Percentiles rank a stretch among this genome's conserved stretches.
Evolutionary conservation across 2,113 vertebrate species (phyloP).

Genomic region (Corydoras sp.): DNA sequence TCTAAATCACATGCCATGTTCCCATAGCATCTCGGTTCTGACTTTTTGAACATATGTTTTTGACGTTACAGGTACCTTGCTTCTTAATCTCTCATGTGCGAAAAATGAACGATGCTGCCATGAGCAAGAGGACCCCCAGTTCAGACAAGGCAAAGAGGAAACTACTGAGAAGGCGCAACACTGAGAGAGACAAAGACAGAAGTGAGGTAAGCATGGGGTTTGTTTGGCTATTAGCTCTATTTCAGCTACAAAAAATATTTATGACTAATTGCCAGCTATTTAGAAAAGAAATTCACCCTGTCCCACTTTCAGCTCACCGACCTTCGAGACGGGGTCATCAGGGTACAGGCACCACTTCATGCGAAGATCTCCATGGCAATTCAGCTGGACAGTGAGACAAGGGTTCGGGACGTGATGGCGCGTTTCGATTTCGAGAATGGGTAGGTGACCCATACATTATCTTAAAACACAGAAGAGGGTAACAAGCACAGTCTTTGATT

Average conservation of each 20-base stretch:
- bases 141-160: conserved; percentile 71
- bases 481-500: too few species aligned
- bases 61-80: conserved; percentile 72
- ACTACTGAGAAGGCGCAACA: conserved; percentile 74
- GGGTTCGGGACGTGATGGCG: conserved; percentile 80
- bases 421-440: conserved; percentile 82
- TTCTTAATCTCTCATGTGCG: conserved; percentile 88
- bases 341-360: conserved; percentile 87
- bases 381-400: conserved; percentile 80
- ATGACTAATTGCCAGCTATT: not conserved
- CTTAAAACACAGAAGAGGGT: not conserved
- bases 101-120: conserved; percentile 82
- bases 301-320: conserved; percentile 65
- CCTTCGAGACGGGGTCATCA: conserved; percentile 84
- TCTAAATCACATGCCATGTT: not conserved
- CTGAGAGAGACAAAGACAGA: conserved; percentile 72
- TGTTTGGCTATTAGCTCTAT: too few species aligned
- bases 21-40: not conserved
- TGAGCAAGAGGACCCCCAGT: conserved; percentile 69
- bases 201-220: conserved; percentile 62
- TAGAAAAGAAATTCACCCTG: not conserved
- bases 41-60: not conserved
- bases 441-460: conserved; percentile 54
- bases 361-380: conserved; percentile 95
- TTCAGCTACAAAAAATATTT: too few species aligned